phyloP scores from a whole-genome alignment of 2,888 invertebrate species.

The Limnephilus marmoratus region DNA sequence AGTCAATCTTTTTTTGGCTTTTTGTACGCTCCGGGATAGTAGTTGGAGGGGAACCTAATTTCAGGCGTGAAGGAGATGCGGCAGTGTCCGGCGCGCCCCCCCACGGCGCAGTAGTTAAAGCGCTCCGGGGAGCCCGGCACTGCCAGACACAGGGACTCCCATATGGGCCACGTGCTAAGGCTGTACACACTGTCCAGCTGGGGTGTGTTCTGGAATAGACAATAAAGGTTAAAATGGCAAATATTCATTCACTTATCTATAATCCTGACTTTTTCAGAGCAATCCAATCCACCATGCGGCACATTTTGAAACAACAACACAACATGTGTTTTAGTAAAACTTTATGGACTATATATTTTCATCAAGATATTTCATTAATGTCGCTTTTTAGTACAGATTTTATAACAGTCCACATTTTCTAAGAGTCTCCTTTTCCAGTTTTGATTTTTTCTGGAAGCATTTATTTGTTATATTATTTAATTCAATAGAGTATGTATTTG shows the following conservation, averaged over 20 bases:
- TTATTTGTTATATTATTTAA: too few relatives aligned
- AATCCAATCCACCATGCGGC: too few relatives aligned
- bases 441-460: too few relatives aligned
- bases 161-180: conserved; percentile 47
- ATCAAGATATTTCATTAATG: too few relatives aligned
- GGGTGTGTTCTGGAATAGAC: background rate
- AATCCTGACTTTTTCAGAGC: too few relatives aligned
- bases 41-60: background rate
- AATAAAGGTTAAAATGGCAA: background rate
- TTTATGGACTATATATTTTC: too few relatives aligned
- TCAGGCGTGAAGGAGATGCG: conserved; percentile 45
- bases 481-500: too few relatives aligned
- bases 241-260: background rate
- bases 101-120: conserved; percentile 51
- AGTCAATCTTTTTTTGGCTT: background rate
- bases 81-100: conserved; percentile 58
- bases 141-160: conserved; percentile 40
- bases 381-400: too few relatives aligned
- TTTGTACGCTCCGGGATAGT: background rate
- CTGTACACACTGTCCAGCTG: background rate
- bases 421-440: too few relatives aligned
- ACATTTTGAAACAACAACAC: too few relatives aligned
- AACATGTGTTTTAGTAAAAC: too few relatives aligned
- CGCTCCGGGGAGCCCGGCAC: conserved; percentile 18
- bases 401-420: too few relatives aligned